Evolutionary conservation across 1,140 invertebrate species (phyloP).

Genomic region (Drosophila ercepeae): DNA sequence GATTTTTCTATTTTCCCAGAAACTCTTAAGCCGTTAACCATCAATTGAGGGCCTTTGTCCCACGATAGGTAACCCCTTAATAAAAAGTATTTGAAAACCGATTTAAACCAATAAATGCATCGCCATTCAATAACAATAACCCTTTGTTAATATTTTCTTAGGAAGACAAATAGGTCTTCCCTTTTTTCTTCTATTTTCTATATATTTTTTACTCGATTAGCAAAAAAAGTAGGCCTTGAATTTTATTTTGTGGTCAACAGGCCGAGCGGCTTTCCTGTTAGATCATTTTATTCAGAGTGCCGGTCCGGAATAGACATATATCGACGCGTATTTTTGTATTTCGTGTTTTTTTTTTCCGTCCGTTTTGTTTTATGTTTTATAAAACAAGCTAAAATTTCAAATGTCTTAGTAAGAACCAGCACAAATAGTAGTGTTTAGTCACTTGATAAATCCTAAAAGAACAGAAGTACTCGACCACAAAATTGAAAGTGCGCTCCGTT

Average conservation of each 20-base stretch:
- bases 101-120: neutral
- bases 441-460: neutral
- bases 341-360: neutral
- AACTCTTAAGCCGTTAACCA: neutral
- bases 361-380: neutral
- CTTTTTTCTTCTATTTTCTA: too few relatives aligned
- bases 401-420: constrained; percentile 3
- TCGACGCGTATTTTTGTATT: neutral
- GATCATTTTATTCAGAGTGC: constrained; percentile 20
- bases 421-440: neutral
- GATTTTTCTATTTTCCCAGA: neutral
- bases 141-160: neutral
- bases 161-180: too few relatives aligned
- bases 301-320: neutral
- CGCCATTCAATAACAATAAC: neutral
- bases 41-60: neutral
- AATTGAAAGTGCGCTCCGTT: constrained; percentile 1
- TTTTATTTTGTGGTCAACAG: neutral
- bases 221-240: neutral
- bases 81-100: too few relatives aligned
- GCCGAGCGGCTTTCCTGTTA: neutral
- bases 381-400: constrained; percentile 7
- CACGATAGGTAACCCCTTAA: neutral
- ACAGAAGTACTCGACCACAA: neutral
- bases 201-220: too few relatives aligned